A percentile compares a stretch with the other conserved stretches of the same genome.
These are phyloP conservation scores for Podilymbus podiceps DNA, from an alignment of 2,113 vertebrate genomes.

Conservation along the genomic window DNA sequence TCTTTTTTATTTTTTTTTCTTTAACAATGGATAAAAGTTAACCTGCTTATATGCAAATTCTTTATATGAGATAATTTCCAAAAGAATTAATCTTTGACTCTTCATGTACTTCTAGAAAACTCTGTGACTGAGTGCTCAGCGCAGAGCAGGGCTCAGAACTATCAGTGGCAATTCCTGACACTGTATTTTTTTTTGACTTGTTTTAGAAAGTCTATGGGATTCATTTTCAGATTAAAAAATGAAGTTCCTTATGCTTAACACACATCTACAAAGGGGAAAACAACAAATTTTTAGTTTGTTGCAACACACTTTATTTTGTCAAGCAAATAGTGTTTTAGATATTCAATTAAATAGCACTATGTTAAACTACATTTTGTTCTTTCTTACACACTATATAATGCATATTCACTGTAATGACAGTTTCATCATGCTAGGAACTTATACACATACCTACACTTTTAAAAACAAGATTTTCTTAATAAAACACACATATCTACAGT, in stretches of 20 bases:
- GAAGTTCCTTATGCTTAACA: neutral
- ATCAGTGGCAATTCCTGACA: neutral
- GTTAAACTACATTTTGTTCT: slow-evolving; percentile 67
- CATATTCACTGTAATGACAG: slow-evolving; percentile 79
- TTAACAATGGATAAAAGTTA: neutral
- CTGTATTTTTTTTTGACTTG: neutral
- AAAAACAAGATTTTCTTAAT: slow-evolving; percentile 57
- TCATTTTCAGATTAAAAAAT: neutral
- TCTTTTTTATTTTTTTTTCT: neutral
- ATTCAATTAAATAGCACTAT: slow-evolving; percentile 72
- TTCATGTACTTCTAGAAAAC: neutral
- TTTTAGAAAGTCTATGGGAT: neutral
- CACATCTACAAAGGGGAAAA: neutral
- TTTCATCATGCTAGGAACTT: slow-evolving; percentile 77
- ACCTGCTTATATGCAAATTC: neutral
- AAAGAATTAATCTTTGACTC: neutral
- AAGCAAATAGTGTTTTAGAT: slow-evolving; percentile 73
- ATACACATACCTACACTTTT: slow-evolving; percentile 69
- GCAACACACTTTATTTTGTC: slow-evolving; percentile 80
- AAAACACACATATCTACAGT: slow-evolving; percentile 70
- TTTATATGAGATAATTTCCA: neutral
- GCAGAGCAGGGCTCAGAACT: neutral
- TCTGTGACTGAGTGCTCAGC: neutral
- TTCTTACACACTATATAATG: slow-evolving; percentile 66
- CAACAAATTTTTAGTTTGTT: neutral